A percentile compares a stretch with the other conserved stretches of the same genome.
Conservation (phyloP, 2,797 vertebrate species). For the Emydoidea blandingii region DNA sequence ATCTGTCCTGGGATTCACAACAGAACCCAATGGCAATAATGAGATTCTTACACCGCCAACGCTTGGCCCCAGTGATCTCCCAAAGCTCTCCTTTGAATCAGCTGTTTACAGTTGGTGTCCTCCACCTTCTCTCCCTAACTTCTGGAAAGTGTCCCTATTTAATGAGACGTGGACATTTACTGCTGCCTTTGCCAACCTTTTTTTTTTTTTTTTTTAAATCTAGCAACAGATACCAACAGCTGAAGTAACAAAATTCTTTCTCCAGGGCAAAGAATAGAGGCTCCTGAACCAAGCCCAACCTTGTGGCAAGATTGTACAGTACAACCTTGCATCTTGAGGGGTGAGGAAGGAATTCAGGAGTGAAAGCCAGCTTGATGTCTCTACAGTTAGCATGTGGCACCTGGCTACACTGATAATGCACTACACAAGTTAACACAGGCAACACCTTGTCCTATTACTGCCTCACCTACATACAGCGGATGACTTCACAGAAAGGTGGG, state of each 20-base stretch:
- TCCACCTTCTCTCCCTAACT: not conserved
- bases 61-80: not conserved
- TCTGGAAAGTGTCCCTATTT: not conserved
- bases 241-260: not conserved
- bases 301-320: not conserved
- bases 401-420: accelerated
- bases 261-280: accelerated
- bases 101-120: not conserved
- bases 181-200: not conserved
- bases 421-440: not conserved
- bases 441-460: not conserved
- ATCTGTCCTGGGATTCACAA: not conserved
- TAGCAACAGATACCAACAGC: not conserved
- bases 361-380: not conserved
- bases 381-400: not conserved
- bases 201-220: not conserved
- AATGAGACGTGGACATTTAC: not conserved
- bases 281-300: not conserved
- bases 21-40: not conserved
- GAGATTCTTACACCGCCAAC: not conserved
- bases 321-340: not conserved
- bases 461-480: accelerated
- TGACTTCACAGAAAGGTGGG: not conserved
- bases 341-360: not conserved
- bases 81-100: not conserved